Evolutionary conservation across 2,888 invertebrate genomes (phyloP).

Genomic region (Malacosoma neustria): DNA sequence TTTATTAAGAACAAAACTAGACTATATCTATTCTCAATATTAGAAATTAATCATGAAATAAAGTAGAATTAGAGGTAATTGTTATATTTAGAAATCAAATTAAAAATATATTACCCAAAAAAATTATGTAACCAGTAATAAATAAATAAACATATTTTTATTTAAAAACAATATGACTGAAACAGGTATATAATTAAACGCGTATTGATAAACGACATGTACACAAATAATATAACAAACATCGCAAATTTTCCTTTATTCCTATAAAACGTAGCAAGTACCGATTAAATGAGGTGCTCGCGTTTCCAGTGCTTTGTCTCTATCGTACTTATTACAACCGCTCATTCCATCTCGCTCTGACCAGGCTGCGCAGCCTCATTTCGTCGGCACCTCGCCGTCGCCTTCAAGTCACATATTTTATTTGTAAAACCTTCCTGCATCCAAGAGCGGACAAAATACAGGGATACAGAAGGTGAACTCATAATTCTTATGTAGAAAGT

Average conservation of each 20-base stretch:
- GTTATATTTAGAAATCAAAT: no score
- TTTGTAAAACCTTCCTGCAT: conserved; percentile 72
- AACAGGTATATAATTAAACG: no score
- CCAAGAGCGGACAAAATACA: conserved; percentile 53
- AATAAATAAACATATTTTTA: no score
- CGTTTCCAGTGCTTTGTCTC: conserved; percentile 54
- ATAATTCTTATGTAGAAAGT: no score
- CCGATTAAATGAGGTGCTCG: conserved; percentile 74
- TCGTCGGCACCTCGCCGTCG: conserved; percentile 68
- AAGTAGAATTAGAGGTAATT: no score
- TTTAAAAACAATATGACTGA: conserved; percentile 22
- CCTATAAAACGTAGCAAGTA: conserved; percentile 69
- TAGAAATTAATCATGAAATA: no score
- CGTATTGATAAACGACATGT: conserved; percentile 23
- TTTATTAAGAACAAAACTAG: no score
- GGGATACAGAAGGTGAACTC: no score
- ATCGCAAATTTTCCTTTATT: conserved; percentile 63
- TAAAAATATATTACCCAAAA: no score
- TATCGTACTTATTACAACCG: conserved; percentile 22
- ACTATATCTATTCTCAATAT: no score
- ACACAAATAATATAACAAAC: conserved; percentile 25
- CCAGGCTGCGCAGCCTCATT: conserved; percentile 63
- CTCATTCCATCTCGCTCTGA: conserved; percentile 31
- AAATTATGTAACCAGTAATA: no score
- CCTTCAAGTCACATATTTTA: conserved; percentile 74